phyloP scores from a whole-genome alignment of 2,797 vertebrate species.

The Loris lydekkerianus region DNA sequence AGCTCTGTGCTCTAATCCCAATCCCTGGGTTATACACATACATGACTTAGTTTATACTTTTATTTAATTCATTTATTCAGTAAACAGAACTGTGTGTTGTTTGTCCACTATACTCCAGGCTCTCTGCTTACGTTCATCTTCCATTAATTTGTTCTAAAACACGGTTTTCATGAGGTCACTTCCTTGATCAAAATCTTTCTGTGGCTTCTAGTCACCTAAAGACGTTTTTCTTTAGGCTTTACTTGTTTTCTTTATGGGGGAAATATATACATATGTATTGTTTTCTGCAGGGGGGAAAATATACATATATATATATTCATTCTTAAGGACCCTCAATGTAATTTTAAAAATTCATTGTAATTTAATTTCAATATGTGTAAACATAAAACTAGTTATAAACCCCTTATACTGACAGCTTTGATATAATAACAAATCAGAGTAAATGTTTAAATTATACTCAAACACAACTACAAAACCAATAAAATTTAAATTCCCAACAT shows the following conservation, averaged over 20 bases:
- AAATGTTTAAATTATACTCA: constrained; percentile 76
- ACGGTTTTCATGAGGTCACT: not conserved
- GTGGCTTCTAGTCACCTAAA: not conserved
- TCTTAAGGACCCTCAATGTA: constrained; percentile 45
- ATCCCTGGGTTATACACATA: not conserved
- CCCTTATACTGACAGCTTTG: constrained; percentile 70
- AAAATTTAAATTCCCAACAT: constrained; percentile 78
- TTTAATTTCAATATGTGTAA: constrained; percentile 76
- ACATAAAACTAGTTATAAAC: constrained; percentile 72
- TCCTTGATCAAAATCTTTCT: not conserved
- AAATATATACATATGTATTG: not conserved
- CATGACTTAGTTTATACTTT: not conserved
- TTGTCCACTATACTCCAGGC: not conserved
- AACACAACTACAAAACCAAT: constrained; percentile 79
- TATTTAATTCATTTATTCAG: not conserved
- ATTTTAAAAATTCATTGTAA: constrained; percentile 76
- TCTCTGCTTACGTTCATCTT: not conserved
- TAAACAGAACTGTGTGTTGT: not conserved
- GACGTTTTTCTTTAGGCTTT: not conserved
- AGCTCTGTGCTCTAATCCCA: not conserved
- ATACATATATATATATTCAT: not conserved
- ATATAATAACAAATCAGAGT: constrained; percentile 73
- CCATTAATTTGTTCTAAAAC: constrained; percentile 15
- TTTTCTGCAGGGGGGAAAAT: not conserved
- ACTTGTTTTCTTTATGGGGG: not conserved